phyloP scores from a whole-genome alignment of 2,113 vertebrate genomes.

The Rostratula benghalensis region DNA sequence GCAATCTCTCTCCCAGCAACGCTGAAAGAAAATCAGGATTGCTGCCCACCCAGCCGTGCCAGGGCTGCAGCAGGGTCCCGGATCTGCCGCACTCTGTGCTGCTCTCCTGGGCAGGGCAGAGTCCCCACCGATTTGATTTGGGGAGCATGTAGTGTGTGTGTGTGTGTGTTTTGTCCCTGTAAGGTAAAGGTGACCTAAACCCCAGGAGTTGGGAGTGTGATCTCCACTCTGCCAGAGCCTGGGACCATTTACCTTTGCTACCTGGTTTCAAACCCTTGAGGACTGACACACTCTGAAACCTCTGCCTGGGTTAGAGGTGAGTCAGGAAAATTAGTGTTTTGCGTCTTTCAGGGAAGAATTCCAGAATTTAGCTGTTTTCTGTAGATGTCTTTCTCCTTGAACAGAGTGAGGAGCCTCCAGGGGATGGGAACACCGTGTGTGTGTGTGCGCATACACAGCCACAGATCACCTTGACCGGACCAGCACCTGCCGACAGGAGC shows the following conservation, averaged over 20 bases:
- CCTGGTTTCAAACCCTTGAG: not conserved
- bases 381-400: not conserved
- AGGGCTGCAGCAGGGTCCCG: not conserved
- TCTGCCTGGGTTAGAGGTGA: not conserved
- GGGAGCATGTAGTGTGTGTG: not conserved
- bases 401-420: not conserved
- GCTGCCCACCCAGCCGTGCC: not conserved
- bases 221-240: not conserved
- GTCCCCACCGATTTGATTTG: not conserved
- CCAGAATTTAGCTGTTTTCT: not conserved
- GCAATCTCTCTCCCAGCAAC: slow-evolving; percentile 48
- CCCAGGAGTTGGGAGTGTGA: not conserved
- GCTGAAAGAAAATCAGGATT: not conserved
- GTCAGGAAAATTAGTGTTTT: accelerated
- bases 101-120: not conserved
- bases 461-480: not conserved
- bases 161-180: not conserved
- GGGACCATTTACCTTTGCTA: not conserved
- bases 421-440: not conserved
- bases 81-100: not conserved
- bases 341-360: not conserved
- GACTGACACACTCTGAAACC: not conserved
- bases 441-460: not conserved
- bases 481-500: not conserved
- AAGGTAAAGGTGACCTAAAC: not conserved